phyloP scores from a whole-genome alignment of 2,113 vertebrate genomes.

The Microtus richardsoni region DNA sequence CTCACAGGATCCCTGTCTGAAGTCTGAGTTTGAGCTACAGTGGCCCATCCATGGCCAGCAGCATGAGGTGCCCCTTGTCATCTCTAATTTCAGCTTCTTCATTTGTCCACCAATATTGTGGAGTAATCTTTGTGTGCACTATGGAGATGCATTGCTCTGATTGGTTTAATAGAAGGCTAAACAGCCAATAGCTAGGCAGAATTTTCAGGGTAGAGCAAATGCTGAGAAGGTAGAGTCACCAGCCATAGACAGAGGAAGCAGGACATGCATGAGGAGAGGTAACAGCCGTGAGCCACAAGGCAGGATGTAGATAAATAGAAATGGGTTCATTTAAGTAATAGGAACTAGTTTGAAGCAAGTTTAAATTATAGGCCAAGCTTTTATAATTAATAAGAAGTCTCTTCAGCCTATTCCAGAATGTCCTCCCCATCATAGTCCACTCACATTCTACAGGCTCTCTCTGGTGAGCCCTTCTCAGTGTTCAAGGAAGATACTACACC shows the following conservation, averaged over 20 bases:
- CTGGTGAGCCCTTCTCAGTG: rapidly evolving
- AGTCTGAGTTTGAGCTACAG: background rate
- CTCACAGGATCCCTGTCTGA: background rate
- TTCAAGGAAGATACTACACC: rapidly evolving
- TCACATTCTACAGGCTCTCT: rapidly evolving
- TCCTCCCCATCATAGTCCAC: background rate
- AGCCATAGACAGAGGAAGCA: background rate
- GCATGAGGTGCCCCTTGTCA: background rate
- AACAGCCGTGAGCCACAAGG: background rate
- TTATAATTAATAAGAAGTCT: background rate
- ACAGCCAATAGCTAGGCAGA: background rate
- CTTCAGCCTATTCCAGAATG: background rate
- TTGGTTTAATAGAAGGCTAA: background rate
- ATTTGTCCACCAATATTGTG: background rate
- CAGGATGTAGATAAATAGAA: background rate
- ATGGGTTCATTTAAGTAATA: background rate
- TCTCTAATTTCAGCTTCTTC: background rate
- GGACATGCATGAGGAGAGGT: background rate
- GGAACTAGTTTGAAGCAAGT: background rate
- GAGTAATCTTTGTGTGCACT: background rate
- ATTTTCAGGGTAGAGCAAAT: background rate
- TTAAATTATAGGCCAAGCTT: background rate
- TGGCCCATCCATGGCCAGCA: background rate
- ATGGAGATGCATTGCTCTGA: background rate
- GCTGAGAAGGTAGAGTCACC: background rate